Base-by-base conservation (phyloP, 1,140 invertebrate genomes). In the Oreohelix idahoensis region DNA sequence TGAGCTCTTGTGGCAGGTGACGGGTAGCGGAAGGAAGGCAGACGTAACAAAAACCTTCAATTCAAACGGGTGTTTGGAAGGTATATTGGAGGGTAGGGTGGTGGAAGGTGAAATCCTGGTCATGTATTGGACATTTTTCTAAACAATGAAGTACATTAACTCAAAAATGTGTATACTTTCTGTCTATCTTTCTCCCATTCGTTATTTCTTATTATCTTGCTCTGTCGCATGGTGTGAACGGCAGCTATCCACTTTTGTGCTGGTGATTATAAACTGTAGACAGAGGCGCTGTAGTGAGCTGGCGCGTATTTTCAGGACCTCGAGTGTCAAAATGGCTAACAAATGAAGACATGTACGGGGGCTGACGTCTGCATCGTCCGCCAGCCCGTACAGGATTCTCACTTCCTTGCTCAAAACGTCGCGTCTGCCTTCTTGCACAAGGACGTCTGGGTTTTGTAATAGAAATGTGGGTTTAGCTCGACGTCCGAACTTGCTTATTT, bases 351-450 rank as follows among this genome's bases (percentile, higher is more conserved):
- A 20, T 51, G 29, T 76, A 35, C 74, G 17, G 39, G 17, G 26
- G 13, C 42, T 76, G 74, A 45, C 42, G n/a, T 45, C 74, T 51
- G 74, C 51, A 76, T 32, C 51, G 26, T 76, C 17, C 42, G 42
- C n/a, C 42, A 29, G 42, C 42, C 29, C 2, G 45, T 32, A 32
- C 26, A 20, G 49, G n/a, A 42, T 42, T 70, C 66, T 36, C 38
- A 5, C 63, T 4, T n/a, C 4, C 79, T 38, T 70, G 66, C 39
- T 58, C 38, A 20, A 11, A 26, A 5, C 8, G 20, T 5, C 29
- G 5, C 5, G 53, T 35, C 29, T n/a, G 53, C 53, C 53, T 2
- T n/a, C 8, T 58, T 15, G 45, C 10, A 15, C 10, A 23, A 23
- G 15, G 26, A 20, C 23, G 23, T 58, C 53, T n/a, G 26, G 10